Evolutionary conservation across 1,140 invertebrate genomes (phyloP).

Genomic region (Drosophila rhopaloa): DNA sequence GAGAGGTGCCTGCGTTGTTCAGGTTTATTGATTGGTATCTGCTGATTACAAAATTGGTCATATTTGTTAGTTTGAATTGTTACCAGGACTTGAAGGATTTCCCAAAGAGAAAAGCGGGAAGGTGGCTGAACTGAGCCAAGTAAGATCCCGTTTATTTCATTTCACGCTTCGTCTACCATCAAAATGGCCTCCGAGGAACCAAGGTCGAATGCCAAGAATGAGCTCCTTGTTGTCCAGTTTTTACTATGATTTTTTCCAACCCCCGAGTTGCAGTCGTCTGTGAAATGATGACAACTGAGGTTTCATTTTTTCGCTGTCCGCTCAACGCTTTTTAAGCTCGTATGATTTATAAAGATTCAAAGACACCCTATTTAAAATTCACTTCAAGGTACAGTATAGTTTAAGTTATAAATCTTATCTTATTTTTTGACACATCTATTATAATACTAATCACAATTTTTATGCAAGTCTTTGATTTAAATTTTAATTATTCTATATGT

Average conservation of each 20-base stretch:
- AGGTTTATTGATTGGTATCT: constrained; percentile 17
- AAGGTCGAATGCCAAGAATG: constrained; percentile 4
- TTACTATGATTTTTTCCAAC: neutral
- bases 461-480: too few species aligned
- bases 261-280: constrained; percentile 44
- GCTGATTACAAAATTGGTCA: neutral
- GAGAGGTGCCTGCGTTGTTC: too few species aligned
- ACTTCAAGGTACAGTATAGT: too few species aligned
- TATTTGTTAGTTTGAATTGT: neutral
- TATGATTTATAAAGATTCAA: too few species aligned
- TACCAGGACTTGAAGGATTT: neutral
- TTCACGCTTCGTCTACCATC: constrained; percentile 66
- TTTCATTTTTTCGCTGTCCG: constrained; percentile 49
- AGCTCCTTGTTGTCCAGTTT: constrained; percentile 6
- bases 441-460: too few species aligned
- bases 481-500: too few species aligned
- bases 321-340: neutral
- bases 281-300: constrained; percentile 78
- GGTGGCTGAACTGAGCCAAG: constrained; percentile 42
- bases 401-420: too few species aligned
- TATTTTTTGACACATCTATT: too few species aligned
- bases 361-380: too few species aligned
- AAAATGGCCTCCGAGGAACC: constrained; percentile 36
- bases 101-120: neutral
- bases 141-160: constrained; percentile 68